phyloP scores from a whole-genome alignment of 2,888 invertebrate species.

The Emmelina monodactyla region DNA sequence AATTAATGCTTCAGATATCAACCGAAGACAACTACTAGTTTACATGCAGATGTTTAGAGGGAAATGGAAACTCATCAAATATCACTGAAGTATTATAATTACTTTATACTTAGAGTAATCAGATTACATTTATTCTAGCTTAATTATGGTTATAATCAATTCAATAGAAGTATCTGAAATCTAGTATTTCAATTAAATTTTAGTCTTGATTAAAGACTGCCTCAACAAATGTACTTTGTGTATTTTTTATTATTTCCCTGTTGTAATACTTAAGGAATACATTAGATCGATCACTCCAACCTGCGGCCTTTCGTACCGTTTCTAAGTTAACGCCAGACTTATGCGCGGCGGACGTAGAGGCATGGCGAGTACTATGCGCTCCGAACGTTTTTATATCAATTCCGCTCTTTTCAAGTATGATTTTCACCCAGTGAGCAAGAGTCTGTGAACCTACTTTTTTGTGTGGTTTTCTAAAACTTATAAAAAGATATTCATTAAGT shows the following conservation, averaged over 20 bases:
- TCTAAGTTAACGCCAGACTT: constrained; percentile 16
- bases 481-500: not conserved
- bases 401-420: constrained; percentile 7
- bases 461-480: constrained; percentile 1
- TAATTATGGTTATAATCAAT: too few species aligned
- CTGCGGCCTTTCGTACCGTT: constrained; percentile 14
- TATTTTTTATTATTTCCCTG: not conserved
- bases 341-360: constrained; percentile 18
- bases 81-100: too few species aligned
- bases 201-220: too few species aligned
- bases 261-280: constrained; percentile 9
- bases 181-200: too few species aligned
- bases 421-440: constrained; percentile 1
- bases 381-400: constrained; percentile 10
- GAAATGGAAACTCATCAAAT: too few species aligned
- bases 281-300: constrained; percentile 15
- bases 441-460: constrained; percentile 4
- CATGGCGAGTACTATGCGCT: constrained; percentile 18
- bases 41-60: too few species aligned
- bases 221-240: too few species aligned
- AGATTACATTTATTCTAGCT: too few species aligned
- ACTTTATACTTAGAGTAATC: too few species aligned
- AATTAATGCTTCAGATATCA: too few species aligned
- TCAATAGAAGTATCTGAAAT: too few species aligned
- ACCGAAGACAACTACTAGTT: too few species aligned